These are phyloP conservation scores for Trichoplax adhaerens DNA, from an alignment of 37 sponge, comb jelly and placozoan genomes.

Conservation along the genomic window DNA sequence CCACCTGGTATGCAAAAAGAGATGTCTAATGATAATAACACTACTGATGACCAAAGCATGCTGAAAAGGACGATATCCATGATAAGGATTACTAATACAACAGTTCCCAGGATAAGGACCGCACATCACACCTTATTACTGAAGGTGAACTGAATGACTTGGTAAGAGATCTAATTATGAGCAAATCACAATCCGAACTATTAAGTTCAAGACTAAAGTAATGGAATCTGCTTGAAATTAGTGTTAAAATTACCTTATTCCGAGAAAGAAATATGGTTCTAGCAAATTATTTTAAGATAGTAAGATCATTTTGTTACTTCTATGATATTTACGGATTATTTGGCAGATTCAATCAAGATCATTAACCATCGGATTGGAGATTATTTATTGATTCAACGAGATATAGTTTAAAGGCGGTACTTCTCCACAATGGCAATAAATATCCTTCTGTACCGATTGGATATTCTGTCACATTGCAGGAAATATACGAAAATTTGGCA, in stretches of 20 bases:
- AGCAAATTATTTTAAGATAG: neutral
- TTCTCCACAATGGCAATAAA: constrained; percentile 12
- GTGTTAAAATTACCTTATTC: neutral
- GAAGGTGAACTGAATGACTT: too few relatives aligned
- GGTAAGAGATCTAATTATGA: neutral
- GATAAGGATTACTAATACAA: too few relatives aligned
- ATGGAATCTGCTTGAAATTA: neutral
- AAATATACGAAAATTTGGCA: constrained; percentile 3
- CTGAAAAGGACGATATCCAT: too few relatives aligned
- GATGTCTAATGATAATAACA: too few relatives aligned
- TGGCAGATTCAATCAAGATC: neutral
- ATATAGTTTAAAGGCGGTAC: constrained; percentile 1
- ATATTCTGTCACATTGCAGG: constrained; percentile 7
- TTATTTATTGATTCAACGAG: constrained; percentile 7
- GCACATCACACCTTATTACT: too few relatives aligned
- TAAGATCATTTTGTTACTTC: neutral
- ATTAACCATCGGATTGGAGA: constrained; percentile 5
- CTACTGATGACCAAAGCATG: too few relatives aligned
- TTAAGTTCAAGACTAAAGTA: constrained; percentile 4
- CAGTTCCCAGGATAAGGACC: too few relatives aligned
- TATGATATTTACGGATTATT: constrained; percentile 7
- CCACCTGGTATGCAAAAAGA: neutral
- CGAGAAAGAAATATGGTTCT: neutral
- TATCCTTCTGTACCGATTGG: constrained; percentile 1
- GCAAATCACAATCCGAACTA: neutral